Evolutionary conservation across 2,888 invertebrate genomes (phyloP).

Genomic region (Miltochrista miniata): DNA sequence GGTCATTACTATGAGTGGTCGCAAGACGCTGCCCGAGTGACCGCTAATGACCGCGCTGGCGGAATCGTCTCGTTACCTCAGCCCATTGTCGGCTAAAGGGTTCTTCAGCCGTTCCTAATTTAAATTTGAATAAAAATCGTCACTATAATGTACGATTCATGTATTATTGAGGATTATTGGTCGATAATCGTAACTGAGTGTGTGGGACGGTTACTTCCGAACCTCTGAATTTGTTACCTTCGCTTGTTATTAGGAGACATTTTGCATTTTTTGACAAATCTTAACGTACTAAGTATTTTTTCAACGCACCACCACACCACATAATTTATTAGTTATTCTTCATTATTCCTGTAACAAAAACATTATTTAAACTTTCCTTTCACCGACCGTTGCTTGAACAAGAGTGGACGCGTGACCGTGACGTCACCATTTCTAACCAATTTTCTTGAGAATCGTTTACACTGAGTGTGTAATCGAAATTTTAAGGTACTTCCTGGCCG

Average conservation of each 20-base stretch:
- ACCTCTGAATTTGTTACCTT: too few relatives aligned
- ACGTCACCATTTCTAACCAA: slow-evolving; percentile 32
- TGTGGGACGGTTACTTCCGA: too few relatives aligned
- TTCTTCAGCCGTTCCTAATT: slow-evolving; percentile 45
- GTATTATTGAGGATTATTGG: too few relatives aligned
- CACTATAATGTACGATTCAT: background rate
- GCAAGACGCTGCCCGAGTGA: slow-evolving; percentile 57
- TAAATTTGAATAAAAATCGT: slow-evolving; percentile 11
- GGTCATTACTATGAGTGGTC: slow-evolving; percentile 41
- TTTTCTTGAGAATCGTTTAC: slow-evolving; percentile 25
- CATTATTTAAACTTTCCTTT: background rate
- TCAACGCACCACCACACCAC: too few relatives aligned
- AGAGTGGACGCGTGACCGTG: slow-evolving; percentile 32
- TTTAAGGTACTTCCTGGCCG: slow-evolving; percentile 36
- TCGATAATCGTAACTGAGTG: too few relatives aligned
- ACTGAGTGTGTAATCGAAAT: slow-evolving; percentile 38
- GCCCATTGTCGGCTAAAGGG: slow-evolving; percentile 55
- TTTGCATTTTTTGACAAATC: too few relatives aligned
- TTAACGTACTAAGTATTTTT: too few relatives aligned
- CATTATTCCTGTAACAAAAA: background rate
- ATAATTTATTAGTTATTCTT: too few relatives aligned
- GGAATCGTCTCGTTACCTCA: slow-evolving; percentile 67
- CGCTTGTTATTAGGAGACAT: too few relatives aligned
- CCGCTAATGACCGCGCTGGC: slow-evolving; percentile 66
- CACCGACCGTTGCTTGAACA: background rate